Percentiles rank a stretch among this genome's conserved stretches.
phyloP scores from a whole-genome alignment of 2,113 vertebrate species.

The Semicossyphus pulcher region DNA sequence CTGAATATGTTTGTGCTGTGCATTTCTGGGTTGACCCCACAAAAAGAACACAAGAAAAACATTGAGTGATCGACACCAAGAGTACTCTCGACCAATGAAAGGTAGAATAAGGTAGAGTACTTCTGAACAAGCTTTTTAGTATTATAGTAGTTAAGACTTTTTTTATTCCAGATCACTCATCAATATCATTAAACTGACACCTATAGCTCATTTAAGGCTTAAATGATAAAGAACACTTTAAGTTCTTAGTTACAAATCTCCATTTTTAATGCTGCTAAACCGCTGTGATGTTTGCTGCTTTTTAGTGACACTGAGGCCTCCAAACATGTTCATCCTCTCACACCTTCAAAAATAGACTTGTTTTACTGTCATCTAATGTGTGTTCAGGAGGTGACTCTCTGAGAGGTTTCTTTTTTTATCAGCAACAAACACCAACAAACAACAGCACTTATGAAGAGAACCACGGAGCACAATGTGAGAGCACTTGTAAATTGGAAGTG shows the following conservation, averaged over 20 bases:
- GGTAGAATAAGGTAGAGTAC: too few species aligned
- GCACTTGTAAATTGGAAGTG: slow-evolving; percentile 58
- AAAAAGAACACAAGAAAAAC: too few species aligned
- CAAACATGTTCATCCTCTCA: slow-evolving; percentile 39
- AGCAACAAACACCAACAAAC: slow-evolving; percentile 59
- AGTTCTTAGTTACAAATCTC: background rate
- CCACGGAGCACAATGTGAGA: slow-evolving; percentile 41
- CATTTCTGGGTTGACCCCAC: background rate
- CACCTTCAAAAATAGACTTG: slow-evolving; percentile 44
- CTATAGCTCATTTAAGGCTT: background rate
- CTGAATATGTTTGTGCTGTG: slow-evolving; percentile 6
- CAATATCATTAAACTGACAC: background rate
- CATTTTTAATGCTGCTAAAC: background rate
- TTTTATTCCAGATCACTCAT: background rate
- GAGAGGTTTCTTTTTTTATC: slow-evolving; percentile 53
- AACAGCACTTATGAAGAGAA: slow-evolving; percentile 59
- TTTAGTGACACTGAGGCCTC: background rate
- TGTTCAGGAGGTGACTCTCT: slow-evolving; percentile 51
- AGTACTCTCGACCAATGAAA: too few species aligned
- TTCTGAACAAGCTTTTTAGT: too few species aligned
- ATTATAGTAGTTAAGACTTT: too few species aligned
- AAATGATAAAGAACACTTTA: background rate
- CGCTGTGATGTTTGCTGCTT: background rate
- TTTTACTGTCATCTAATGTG: slow-evolving; percentile 54
- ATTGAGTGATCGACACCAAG: too few species aligned